These are phyloP conservation scores for Pseudopodoces humilis DNA, from an alignment of 2,113 vertebrate species.

Conservation along the genomic window DNA sequence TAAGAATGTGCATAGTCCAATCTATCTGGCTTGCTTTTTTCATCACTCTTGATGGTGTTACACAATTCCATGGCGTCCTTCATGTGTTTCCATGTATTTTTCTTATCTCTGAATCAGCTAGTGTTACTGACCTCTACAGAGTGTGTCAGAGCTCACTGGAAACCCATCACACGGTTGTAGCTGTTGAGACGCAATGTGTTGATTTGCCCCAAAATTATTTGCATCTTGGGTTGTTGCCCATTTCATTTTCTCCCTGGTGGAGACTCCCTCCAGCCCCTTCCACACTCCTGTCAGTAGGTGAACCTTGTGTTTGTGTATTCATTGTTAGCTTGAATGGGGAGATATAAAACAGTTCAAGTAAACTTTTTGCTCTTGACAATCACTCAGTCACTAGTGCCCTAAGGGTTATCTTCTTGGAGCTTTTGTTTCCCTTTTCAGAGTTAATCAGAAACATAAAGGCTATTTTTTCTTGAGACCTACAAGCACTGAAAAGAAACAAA, in stretches of 20 bases:
- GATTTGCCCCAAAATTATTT: neutral
- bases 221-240: neutral
- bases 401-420: neutral
- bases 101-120: neutral
- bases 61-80: neutral
- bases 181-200: neutral
- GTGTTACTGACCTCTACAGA: neutral
- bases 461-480: constrained; percentile 15
- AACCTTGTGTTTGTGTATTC: neutral
- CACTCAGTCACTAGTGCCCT: neutral
- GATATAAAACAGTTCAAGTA: neutral
- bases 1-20: neutral
- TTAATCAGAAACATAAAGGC: constrained; percentile 17
- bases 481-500: neutral
- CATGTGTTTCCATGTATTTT: neutral
- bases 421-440: constrained; percentile 31
- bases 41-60: neutral
- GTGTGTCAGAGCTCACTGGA: neutral
- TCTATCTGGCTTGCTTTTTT: neutral
- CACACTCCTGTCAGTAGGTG: neutral
- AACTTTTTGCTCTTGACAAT: constrained; percentile 9
- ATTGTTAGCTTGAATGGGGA: neutral
- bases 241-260: neutral
- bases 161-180: neutral
- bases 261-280: neutral